Base-by-base conservation (phyloP, 2,113 vertebrate genomes). In the Burhinus oedicnemus region DNA sequence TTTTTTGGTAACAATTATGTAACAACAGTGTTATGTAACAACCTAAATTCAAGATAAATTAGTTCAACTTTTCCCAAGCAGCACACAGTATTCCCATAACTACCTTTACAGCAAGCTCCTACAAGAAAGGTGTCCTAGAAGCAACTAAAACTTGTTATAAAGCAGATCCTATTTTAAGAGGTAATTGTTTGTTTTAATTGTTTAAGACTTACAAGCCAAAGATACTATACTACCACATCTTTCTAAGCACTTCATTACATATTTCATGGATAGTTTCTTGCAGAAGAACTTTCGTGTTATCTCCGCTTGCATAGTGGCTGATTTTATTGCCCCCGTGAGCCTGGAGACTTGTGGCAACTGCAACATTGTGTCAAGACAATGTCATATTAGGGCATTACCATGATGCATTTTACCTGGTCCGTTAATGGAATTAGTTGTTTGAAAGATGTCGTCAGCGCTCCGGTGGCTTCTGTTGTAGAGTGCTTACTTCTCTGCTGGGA, bases 231-330 rank as follows among this genome's bases (percentile, higher is more conserved):
- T 78, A 45, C 16, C 30, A 23, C 21, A 20, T 82, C 25, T 80
- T 66, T 83, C 34, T 86, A 77, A 71, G 27, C 17, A 60, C 68
- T 86, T 49, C 3, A 27, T 40, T 87, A 84, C 15, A 9, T 38
- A 23, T 36, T 77, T 79, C 34, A 23, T 40, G 3, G 38, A 5
- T 65, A 76, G n/a, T 68, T 94, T 79, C 40, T 83, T 32, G 44
- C 12, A 36, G 13, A 61, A 80, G 22, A 34, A 15, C 26, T 21
- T 83, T 72, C 15, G 3, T 19, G 18, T 78, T 2, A 10, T 88
- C 90, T 79, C n/a, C 1, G 2, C n/a, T 91, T 76, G 18, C 15
- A 12, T 5, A 64, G 36, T 0, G 0, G 15, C 14, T 3, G 3
- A 7, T 94, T 90, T 76, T 88, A 34, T 64, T 88, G 18, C 21